phyloP scores from a whole-genome alignment of 2,888 invertebrate species.

The Nymphalis polychloros region DNA sequence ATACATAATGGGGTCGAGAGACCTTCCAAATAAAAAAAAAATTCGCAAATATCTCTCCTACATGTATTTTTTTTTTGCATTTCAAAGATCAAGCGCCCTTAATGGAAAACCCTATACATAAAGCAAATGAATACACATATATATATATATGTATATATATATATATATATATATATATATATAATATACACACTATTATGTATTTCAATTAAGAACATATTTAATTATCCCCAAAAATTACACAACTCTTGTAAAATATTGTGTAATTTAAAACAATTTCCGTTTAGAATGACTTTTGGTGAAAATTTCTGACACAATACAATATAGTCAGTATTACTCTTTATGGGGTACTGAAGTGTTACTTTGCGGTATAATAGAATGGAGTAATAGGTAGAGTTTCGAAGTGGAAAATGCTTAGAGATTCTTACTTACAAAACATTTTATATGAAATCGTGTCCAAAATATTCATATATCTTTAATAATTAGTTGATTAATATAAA shows the following conservation, averaged over 20 bases:
- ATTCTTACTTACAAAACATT: constrained; percentile 1
- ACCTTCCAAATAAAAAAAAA: too few relatives aligned
- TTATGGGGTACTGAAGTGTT: constrained; percentile 53
- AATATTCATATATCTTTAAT: too few relatives aligned
- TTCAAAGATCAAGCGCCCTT: too few relatives aligned
- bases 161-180: too few relatives aligned
- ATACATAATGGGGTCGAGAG: too few relatives aligned
- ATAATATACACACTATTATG: too few relatives aligned
- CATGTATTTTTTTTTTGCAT: too few relatives aligned
- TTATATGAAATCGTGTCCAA: neutral
- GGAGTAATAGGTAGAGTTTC: constrained; percentile 46
- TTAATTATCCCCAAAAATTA: constrained; percentile 9
- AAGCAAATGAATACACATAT: too few relatives aligned
- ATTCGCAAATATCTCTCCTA: too few relatives aligned
- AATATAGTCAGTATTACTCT: constrained; percentile 50
- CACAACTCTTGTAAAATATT: constrained; percentile 13
- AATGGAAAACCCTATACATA: too few relatives aligned
- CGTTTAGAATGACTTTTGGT: constrained; percentile 13
- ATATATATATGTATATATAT: too few relatives aligned
- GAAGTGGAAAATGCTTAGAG: constrained; percentile 37
- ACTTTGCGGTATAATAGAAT: constrained; percentile 50
- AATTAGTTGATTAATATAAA: too few relatives aligned
- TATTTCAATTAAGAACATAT: neutral
- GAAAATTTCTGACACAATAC: constrained; percentile 32
- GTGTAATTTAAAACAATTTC: constrained; percentile 26